Evolutionary conservation across 2,113 vertebrate genomes (phyloP).

Genomic region (Istiophorus platypterus): DNA sequence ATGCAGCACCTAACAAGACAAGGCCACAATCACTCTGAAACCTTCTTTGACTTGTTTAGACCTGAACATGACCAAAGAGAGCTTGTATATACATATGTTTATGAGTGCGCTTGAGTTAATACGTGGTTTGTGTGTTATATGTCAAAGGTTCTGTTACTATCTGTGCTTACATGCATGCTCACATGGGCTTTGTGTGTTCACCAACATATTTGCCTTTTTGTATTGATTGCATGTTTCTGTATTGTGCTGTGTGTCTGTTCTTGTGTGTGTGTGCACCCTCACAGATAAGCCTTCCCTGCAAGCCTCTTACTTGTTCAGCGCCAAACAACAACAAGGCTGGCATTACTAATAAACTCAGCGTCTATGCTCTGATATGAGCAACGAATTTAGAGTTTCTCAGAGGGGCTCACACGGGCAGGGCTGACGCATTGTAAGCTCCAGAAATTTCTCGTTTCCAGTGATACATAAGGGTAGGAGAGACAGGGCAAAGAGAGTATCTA

Average conservation of each 20-base stretch:
- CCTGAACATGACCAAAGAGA: conserved; percentile 41
- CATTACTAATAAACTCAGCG: conserved; percentile 75
- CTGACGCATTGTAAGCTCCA: conserved; percentile 21
- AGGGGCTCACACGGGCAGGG: conserved; percentile 31
- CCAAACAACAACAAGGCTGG: conserved; percentile 71
- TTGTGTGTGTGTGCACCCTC: conserved; percentile 45
- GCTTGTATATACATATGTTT: conserved; percentile 24
- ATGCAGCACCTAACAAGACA: conserved; percentile 65
- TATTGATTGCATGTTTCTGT: conserved; percentile 19
- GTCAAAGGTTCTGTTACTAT: conserved; percentile 14
- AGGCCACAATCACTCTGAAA: conserved; percentile 55
- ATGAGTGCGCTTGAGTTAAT: conserved; percentile 23
- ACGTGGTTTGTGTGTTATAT: background rate
- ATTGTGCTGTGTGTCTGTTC: background rate
- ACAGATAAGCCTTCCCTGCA: conserved; percentile 71
- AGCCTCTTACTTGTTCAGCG: conserved; percentile 69
- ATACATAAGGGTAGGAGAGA: conserved; percentile 9
- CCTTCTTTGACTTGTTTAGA: conserved; percentile 60
- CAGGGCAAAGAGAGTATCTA: background rate
- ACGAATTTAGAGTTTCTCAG: conserved; percentile 49
- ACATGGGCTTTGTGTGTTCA: conserved; percentile 16
- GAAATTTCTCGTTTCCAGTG: conserved; percentile 14
- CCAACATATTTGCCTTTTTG: conserved; percentile 55
- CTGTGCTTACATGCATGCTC: conserved; percentile 24
- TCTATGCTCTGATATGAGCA: conserved; percentile 52